These are phyloP conservation scores for Polylopha cassiicola DNA, from an alignment of 2,888 invertebrate genomes.

Conservation along the genomic window DNA sequence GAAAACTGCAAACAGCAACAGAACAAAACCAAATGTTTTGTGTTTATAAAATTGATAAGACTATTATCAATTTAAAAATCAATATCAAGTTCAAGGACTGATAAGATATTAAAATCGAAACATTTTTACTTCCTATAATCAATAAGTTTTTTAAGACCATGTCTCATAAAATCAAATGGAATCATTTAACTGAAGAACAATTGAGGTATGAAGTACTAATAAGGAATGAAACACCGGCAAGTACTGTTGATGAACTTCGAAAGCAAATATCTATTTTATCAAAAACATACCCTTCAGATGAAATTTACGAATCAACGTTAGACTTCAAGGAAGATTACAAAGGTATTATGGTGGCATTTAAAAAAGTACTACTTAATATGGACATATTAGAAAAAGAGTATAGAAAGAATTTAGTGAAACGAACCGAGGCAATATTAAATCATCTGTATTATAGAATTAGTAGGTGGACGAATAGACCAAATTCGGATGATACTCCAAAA, in stretches of 20 bases:
- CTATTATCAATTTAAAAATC: too few relatives aligned
- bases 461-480: conserved; percentile 1
- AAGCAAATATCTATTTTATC: not conserved
- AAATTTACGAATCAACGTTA: not conserved
- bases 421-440: not conserved
- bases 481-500: conserved; percentile 1
- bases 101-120: not conserved
- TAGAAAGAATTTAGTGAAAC: not conserved
- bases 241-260: not conserved
- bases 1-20: too few relatives aligned
- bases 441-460: not conserved
- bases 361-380: conserved; percentile 1
- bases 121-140: not conserved
- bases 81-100: too few relatives aligned
- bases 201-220: not conserved
- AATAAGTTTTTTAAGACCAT: too few relatives aligned
- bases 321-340: conserved; percentile 2
- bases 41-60: too few relatives aligned
- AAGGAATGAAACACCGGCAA: not conserved
- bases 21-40: too few relatives aligned
- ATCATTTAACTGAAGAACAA: conserved; percentile 1
- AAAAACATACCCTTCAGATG: not conserved
- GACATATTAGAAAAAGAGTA: not conserved
- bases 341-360: not conserved
- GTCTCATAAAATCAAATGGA: not conserved